Evolutionary conservation across 2,797 vertebrate species (phyloP).

Genomic region (Lacerta viridis): DNA sequence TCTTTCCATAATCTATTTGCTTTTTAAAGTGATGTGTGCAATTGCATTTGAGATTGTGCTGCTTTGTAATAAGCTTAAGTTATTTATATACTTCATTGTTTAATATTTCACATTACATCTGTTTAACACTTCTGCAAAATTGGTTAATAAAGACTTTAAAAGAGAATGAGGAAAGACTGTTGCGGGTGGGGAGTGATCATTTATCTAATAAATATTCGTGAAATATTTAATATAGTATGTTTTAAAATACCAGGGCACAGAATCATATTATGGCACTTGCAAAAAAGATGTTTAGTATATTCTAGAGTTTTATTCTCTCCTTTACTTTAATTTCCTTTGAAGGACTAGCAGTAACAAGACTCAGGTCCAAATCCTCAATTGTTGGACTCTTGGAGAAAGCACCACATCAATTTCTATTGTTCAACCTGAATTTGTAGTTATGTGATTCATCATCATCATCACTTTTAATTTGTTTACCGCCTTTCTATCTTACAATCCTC

Average conservation of each 20-base stretch:
- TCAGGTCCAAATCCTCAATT: neutral
- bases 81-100: constrained; percentile 21
- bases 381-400: no score
- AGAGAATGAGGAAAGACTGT: neutral
- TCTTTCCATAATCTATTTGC: neutral
- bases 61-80: neutral
- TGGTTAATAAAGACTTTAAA: neutral
- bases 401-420: no score
- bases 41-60: neutral
- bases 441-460: no score
- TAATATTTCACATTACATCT: constrained; percentile 25
- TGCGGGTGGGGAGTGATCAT: neutral
- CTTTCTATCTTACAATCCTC: no score
- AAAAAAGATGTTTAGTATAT: neutral
- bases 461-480: no score
- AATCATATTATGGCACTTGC: neutral
- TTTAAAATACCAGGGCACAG: neutral
- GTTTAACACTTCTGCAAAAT: neutral
- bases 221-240: neutral
- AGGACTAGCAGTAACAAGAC: neutral
- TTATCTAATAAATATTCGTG: neutral
- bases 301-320: neutral
- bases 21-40: neutral
- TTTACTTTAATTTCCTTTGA: neutral
- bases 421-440: no score